Percentiles rank a stretch among this genome's conserved stretches.
Conservation (phyloP, 2,888 invertebrate species). For the Morpho deidamia region DNA sequence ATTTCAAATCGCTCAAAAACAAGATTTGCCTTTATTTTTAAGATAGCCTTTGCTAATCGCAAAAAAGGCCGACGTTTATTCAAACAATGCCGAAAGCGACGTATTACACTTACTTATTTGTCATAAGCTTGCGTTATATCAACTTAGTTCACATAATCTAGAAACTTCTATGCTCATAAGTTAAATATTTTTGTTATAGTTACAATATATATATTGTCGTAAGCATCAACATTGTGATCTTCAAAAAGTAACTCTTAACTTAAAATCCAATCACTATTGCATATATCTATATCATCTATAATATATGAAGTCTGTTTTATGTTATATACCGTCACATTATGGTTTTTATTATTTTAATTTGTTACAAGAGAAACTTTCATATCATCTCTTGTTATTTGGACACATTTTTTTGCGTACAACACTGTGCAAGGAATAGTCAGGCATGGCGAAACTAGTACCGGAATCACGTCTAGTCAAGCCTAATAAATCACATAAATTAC, state of each 20-base stretch:
- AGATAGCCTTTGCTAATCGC: not conserved
- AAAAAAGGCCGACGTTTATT: constrained; percentile 3
- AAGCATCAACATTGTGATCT: no score
- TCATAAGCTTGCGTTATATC: constrained; percentile 10
- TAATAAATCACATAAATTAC: constrained; percentile 5
- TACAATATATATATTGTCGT: no score
- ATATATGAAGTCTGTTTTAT: no score
- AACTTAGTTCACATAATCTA: constrained; percentile 7
- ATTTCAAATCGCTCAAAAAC: not conserved
- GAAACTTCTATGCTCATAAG: not conserved
- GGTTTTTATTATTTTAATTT: no score
- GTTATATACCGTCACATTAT: no score
- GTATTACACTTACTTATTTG: constrained; percentile 9
- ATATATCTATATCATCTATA: no score
- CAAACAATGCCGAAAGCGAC: constrained; percentile 9
- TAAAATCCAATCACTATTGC: no score
- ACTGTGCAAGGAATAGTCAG: not conserved
- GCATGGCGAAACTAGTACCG: constrained; percentile 1
- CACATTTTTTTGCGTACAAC: not conserved
- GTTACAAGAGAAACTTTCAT: not conserved
- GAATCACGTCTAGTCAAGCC: constrained; percentile 2
- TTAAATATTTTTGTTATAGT: no score
- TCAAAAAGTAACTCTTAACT: no score
- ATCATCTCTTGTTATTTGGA: not conserved
- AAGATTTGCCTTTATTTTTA: no score